Percentiles rank a stretch among this genome's conserved stretches.
These are phyloP conservation scores for Drosophila mettleri DNA, from an alignment of 2,888 invertebrate species.

Conservation along the genomic window DNA sequence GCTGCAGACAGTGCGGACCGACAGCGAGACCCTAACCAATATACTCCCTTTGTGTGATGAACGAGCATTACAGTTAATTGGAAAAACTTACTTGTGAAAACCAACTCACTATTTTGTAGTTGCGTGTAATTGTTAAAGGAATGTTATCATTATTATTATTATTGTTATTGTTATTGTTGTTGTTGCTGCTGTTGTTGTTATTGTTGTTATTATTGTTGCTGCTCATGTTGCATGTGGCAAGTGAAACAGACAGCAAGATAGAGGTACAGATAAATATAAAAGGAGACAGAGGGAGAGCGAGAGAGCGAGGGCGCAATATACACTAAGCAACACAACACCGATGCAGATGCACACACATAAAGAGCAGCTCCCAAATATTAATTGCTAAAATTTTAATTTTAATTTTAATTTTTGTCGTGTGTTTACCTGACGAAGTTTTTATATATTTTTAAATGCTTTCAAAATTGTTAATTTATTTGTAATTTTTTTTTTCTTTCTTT, in stretches of 20 bases:
- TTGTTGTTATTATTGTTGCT: slow-evolving; percentile 30
- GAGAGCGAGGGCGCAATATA: background rate
- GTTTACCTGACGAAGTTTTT: slow-evolving; percentile 53
- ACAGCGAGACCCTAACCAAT: background rate
- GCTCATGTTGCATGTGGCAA: slow-evolving; percentile 36
- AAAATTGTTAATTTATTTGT: slow-evolving; percentile 22
- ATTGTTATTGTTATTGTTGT: slow-evolving; percentile 27
- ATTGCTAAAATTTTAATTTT: slow-evolving; percentile 4
- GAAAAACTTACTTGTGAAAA: slow-evolving; percentile 82
- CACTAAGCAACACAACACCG: slow-evolving; percentile 33
- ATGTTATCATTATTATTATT: slow-evolving; percentile 28
- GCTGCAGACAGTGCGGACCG: no score
- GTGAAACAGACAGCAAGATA: slow-evolving; percentile 5
- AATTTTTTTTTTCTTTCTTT: background rate
- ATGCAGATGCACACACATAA: slow-evolving; percentile 8
- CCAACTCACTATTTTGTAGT: slow-evolving; percentile 79
- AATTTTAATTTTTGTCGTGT: slow-evolving; percentile 7
- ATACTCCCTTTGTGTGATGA: background rate
- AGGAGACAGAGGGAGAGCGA: slow-evolving; percentile 2
- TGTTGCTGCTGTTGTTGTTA: slow-evolving; percentile 30
- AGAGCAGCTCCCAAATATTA: slow-evolving; percentile 51
- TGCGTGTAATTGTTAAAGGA: slow-evolving; percentile 55
- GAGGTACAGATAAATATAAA: background rate
- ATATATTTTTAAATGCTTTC: slow-evolving; percentile 42
- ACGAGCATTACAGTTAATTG: background rate